A percentile compares a stretch with the other conserved stretches of the same genome.
phyloP scores from a whole-genome alignment of 92 coral and sea anemone genomes.

The Diadumene lineata region DNA sequence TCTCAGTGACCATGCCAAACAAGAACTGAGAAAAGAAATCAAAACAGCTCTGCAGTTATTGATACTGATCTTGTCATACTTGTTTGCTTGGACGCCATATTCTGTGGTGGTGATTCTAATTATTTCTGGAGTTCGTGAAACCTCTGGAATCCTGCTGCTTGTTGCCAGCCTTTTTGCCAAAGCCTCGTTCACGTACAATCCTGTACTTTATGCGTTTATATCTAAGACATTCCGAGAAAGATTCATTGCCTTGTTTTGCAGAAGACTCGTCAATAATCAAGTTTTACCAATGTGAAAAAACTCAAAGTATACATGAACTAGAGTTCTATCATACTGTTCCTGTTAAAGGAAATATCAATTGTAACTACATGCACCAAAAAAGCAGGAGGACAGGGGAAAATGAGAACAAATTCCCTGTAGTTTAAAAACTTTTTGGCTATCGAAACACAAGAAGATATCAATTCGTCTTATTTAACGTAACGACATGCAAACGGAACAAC shows the following conservation, averaged over 20 bases:
- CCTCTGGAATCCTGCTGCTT: background rate
- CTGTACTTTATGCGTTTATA: background rate
- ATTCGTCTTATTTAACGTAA: too few species aligned
- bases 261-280: background rate
- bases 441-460: too few species aligned
- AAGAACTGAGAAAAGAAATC: background rate
- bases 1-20: background rate
- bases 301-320: background rate
- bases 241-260: background rate
- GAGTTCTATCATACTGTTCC: background rate
- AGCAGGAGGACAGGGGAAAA: too few species aligned
- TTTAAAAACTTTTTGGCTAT: too few species aligned
- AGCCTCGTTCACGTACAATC: background rate
- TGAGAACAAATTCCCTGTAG: too few species aligned
- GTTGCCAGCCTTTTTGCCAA: slow-evolving; percentile 2
- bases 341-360: too few species aligned
- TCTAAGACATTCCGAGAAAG: background rate
- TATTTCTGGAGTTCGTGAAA: background rate
- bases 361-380: too few species aligned
- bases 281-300: background rate
- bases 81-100: slow-evolving; percentile 1
- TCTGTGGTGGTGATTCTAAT: background rate
- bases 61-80: background rate
- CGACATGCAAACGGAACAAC: too few species aligned
- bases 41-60: background rate